These are phyloP conservation scores for Tipula lateralis DNA, from an alignment of 2,888 invertebrate genomes.

Conservation along the genomic window DNA sequence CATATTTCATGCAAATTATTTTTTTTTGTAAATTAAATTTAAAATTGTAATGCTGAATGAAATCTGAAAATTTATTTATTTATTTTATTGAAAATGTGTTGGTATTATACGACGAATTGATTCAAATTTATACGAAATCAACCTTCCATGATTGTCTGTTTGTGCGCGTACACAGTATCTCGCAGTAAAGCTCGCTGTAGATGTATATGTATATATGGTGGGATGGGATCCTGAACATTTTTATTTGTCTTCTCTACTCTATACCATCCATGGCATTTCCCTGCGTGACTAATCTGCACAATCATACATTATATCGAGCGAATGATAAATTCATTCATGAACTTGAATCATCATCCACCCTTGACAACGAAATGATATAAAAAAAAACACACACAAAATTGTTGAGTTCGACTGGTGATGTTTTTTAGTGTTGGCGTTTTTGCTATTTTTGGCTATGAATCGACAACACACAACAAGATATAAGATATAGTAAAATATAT, in stretches of 20 bases:
- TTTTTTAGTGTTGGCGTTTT: background rate
- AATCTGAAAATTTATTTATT: background rate
- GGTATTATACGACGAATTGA: background rate
- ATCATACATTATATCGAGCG: background rate
- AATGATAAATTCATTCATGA: background rate
- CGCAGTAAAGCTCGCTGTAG: too few relatives aligned
- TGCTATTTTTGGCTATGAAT: background rate
- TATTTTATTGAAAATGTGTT: background rate
- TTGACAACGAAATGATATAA: background rate
- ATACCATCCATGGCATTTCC: background rate
- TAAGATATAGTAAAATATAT: background rate
- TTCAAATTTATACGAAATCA: background rate
- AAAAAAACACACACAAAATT: background rate
- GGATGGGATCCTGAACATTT: background rate
- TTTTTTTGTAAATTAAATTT: background rate
- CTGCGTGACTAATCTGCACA: background rate
- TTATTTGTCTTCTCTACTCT: too few relatives aligned
- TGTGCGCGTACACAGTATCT: too few relatives aligned
- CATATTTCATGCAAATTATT: constrained; percentile 25
- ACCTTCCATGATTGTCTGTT: background rate
- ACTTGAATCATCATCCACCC: background rate
- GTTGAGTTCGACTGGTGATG: too few relatives aligned
- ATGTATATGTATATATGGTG: background rate
- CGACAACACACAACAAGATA: background rate
- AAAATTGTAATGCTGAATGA: background rate